These are phyloP conservation scores for Yponomeuta sedellus DNA, from an alignment of 2,888 invertebrate genomes.

Conservation along the genomic window DNA sequence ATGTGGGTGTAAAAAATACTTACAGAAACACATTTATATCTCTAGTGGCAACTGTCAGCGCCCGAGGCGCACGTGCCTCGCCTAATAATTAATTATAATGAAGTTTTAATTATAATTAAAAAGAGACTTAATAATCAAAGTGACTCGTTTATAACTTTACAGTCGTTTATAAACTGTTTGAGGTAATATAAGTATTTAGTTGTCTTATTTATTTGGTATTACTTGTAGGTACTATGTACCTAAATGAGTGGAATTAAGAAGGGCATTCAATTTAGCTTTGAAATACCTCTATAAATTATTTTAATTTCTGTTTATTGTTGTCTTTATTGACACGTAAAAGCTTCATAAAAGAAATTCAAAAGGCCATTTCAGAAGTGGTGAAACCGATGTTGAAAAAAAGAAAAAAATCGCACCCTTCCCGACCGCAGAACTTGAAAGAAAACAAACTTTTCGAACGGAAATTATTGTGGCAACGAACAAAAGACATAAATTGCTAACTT, in stretches of 20 bases:
- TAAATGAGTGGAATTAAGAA: no score
- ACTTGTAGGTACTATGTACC: neutral
- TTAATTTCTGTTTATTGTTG: neutral
- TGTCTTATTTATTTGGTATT: neutral
- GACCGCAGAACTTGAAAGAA: slow-evolving; percentile 11
- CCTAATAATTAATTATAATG: slow-evolving; percentile 49
- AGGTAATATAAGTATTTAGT: no score
- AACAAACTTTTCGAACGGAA: neutral
- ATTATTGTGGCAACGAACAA: slow-evolving; percentile 31
- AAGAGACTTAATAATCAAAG: slow-evolving; percentile 25
- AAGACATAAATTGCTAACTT: slow-evolving; percentile 38
- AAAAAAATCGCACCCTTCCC: slow-evolving; percentile 6
- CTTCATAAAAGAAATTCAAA: neutral
- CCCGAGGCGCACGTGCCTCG: slow-evolving; percentile 44
- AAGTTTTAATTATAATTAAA: slow-evolving; percentile 55
- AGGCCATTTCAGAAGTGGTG: slow-evolving; percentile 3
- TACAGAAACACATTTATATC: neutral
- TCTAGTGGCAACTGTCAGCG: slow-evolving; percentile 41
- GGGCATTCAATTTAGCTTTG: neutral
- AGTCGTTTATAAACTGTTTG: neutral
- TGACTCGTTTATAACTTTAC: neutral
- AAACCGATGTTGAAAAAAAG: slow-evolving; percentile 3
- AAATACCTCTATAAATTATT: slow-evolving; percentile 2
- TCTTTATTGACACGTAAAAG: neutral
- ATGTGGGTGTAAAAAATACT: slow-evolving; percentile 11